Evolutionary conservation across 2,797 vertebrate genomes (phyloP).

Genomic region (Phataginus tetradactyla): DNA sequence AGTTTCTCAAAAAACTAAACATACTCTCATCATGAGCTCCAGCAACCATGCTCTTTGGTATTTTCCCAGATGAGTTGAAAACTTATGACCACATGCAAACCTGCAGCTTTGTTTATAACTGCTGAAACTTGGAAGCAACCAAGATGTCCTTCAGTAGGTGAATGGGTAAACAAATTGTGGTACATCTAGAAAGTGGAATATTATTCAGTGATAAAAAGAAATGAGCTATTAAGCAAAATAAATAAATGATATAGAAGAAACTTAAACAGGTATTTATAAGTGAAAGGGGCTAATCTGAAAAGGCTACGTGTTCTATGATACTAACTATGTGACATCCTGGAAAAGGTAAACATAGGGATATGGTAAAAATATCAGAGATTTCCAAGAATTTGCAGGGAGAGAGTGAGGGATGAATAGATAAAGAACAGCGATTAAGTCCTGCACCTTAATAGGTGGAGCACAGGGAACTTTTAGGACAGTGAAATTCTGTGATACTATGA

Average conservation of each 20-base stretch:
- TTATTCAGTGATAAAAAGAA: not conserved
- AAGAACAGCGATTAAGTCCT: too few species aligned
- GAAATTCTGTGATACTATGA: not conserved
- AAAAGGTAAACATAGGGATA: not conserved
- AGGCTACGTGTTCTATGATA: not conserved
- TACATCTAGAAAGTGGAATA: not conserved
- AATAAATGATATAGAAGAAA: not conserved
- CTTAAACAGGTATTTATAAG: not conserved
- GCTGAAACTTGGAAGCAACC: not conserved
- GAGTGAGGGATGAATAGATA: not conserved
- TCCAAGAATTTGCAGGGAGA: too few species aligned
- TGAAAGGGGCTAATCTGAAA: not conserved
- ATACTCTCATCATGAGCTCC: not conserved
- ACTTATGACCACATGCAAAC: not conserved
- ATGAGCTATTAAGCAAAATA: not conserved
- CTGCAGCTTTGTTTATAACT: not conserved
- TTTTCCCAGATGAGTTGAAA: not conserved
- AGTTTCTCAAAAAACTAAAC: not conserved
- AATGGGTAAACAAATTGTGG: not conserved
- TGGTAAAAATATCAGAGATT: not conserved
- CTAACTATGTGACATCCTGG: not conserved
- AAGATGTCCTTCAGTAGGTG: not conserved
- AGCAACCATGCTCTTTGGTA: not conserved
- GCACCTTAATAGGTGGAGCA: not conserved
- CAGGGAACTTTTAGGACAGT: not conserved